Base-by-base conservation (phyloP, 2,888 invertebrate genomes). In the Euzophera pinguis region DNA sequence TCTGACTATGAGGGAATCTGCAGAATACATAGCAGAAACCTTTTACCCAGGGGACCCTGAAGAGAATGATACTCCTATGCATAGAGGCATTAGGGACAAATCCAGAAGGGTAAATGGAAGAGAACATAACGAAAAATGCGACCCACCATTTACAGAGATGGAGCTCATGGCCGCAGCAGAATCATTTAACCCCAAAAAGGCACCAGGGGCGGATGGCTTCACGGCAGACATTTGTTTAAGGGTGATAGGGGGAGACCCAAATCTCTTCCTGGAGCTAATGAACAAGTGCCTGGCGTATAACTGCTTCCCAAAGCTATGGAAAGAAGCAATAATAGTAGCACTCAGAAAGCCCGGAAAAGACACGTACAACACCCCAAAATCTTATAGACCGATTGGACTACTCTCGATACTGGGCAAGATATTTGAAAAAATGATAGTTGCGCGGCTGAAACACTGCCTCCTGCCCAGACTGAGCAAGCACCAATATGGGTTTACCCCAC, bases 1-100 rank as follows among this genome's bases (percentile, higher is more conserved):
- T 1, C 39, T 54, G 7, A 10, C 7, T 4, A 32, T 32, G 29
- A 13, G 13, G 12, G 52, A 41, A 0, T 57, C 59, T 3, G 59
- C 27, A 0, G 39, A 29, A 1, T 5, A 55, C 0, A 37, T 55
- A 0, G 51, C 57, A 0, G 29, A 48, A 1, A 50, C 53, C 9
- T 59, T 59, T 14, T 48, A 48, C 27, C 48, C 42, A 12, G 16
- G 13, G 16, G 41, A 53, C 13, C 1, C 9, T 2, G 8, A 13
- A 4, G 34, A 16, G 1, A 6, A 5, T 0, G 35, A 47, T 1
- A 9, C 0, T 3, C 7, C 6, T 1, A 7, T n/a, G 1, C 32
- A 17, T 1, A n/a, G n/a, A 14, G 12, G 12, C 1, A 34, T 10
- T 3, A 34, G 47, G 7, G 7, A 12, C 12, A 10, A 32, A 1